Percentiles rank a stretch among this genome's conserved stretches.
Evolutionary conservation across 2,797 vertebrate genomes (phyloP).

Genomic region (Ctenopoma kingsleyae): DNA sequence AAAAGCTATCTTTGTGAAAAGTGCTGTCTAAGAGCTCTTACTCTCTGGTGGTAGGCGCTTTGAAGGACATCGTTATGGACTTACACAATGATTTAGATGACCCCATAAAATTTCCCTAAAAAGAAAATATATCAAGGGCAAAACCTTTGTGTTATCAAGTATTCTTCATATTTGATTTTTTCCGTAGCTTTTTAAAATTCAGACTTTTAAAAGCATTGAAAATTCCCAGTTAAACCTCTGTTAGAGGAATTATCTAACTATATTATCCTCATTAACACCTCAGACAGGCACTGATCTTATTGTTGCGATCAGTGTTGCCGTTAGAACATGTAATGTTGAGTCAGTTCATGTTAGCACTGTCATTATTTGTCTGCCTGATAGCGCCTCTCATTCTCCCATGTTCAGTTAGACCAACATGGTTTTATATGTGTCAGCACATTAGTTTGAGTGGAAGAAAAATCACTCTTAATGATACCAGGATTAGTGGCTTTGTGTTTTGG

Average conservation of each 20-base stretch:
- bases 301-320: conserved; percentile 10
- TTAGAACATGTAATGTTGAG: conserved; percentile 31
- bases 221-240: conserved; percentile 25
- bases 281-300: conserved; percentile 11
- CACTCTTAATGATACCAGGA: conserved; percentile 82
- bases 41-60: conserved; percentile 47
- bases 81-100: conserved; percentile 60
- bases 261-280: conserved; percentile 26
- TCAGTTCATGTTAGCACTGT: conserved; percentile 26
- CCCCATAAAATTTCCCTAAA: conserved; percentile 53
- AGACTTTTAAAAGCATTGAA: conserved; percentile 39
- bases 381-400: conserved; percentile 57
- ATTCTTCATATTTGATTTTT: conserved; percentile 48
- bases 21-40: conserved; percentile 68
- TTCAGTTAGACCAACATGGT: conserved; percentile 73
- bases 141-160: conserved; percentile 51
- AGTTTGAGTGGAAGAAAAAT: conserved; percentile 80
- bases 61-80: conserved; percentile 58
- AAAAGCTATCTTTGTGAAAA: conserved; percentile 74
- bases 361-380: conserved; percentile 52
- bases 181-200: conserved; percentile 44
- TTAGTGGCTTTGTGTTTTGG: conserved; percentile 86
- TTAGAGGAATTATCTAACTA: conserved; percentile 22
- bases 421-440: conserved; percentile 84
- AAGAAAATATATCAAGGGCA: conserved; percentile 49